Base-by-base conservation (phyloP, 2,888 invertebrate species). In the Anagyrus pseudococci region DNA sequence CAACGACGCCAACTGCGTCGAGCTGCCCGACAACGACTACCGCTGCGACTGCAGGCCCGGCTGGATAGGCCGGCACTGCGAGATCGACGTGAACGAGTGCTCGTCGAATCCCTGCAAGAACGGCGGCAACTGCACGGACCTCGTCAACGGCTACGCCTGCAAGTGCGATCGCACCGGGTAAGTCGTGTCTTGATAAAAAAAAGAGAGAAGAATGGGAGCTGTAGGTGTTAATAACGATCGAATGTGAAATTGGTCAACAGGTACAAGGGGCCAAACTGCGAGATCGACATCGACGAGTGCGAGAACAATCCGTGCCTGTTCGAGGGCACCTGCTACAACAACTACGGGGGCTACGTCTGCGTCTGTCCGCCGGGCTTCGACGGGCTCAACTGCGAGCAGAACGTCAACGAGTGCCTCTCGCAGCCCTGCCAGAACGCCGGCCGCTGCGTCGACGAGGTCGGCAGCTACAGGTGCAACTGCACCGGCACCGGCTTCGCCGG, bases 221-320 rank as follows among this genome's bases (percentile, higher is more conserved):
- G 4, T 15, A 41, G 4, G 40, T 41, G 40, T n/a, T n/a, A 41
- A 41, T 41, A 15, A 15, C 40, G 17, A 41, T 41, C 8, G n/a
- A 15, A 41, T 10, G 13, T 41, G 6, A 15, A 41, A 41, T 41
- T 33, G 33, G 13, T 33, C 13, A 6, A 4, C 82, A 91, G 92
- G 0, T 93, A 91, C 81, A 83, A 82, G n/a, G 93, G 94, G 2
- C 75, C 83, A 13, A 84, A 92, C 80, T 96, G 96, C 80, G 86
- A 86, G 0, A 81, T 86, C 17, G 89, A 95, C 78, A 89, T 94
- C 20, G 89, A 95, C 79, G 95, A 95, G 79, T 95, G 95, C 76
- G 82, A 84, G 49, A 82, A 84, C 29, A 87, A 90, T 71, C 82
- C 85, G 69, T 94, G 94, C 77, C 76, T 85, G 50, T 91, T 92